A percentile compares a stretch with the other conserved stretches of the same genome.
phyloP scores from a whole-genome alignment of 1,140 invertebrate species.

The Drosophila melanogaster region DNA sequence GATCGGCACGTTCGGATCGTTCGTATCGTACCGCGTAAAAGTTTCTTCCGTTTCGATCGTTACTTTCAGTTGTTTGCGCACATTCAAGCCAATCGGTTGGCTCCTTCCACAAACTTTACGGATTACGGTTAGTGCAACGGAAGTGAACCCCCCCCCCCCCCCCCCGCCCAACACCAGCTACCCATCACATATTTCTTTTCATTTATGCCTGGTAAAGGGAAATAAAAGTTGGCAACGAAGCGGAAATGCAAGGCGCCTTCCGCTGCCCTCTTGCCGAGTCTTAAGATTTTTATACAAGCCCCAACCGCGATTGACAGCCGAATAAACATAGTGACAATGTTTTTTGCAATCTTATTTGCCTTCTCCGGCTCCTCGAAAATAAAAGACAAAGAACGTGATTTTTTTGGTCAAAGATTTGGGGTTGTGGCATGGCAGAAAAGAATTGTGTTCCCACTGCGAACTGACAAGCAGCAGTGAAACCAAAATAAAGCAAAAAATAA shows the following conservation, averaged over 20 bases:
- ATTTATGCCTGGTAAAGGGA: slow-evolving; percentile 4
- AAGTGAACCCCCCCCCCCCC: slow-evolving; percentile 35
- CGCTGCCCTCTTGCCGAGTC: not conserved
- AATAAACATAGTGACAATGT: slow-evolving; percentile 37
- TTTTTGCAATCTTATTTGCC: slow-evolving; percentile 14
- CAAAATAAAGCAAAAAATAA: slow-evolving; percentile 24
- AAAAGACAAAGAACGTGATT: slow-evolving; percentile 76
- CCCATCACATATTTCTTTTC: not conserved
- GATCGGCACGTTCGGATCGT: slow-evolving; percentile 31
- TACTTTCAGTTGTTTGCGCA: slow-evolving; percentile 77
- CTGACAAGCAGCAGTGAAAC: slow-evolving; percentile 53
- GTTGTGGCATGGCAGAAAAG: slow-evolving; percentile 40
- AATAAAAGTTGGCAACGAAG: slow-evolving; percentile 71
- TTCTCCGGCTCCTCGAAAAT: slow-evolving; percentile 18
- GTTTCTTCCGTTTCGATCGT: slow-evolving; percentile 65
- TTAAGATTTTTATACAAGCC: slow-evolving; percentile 19
- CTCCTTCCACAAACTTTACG: slow-evolving; percentile 28
- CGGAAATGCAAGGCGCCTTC: slow-evolving; percentile 67
- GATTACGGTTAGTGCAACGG: slow-evolving; percentile 67
- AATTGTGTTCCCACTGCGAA: slow-evolving; percentile 54
- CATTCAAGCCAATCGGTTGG: slow-evolving; percentile 79
- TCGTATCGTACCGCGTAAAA: slow-evolving; percentile 44
- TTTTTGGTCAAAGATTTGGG: slow-evolving; percentile 53
- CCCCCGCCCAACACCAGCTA: too few species aligned
- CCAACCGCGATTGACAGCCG: slow-evolving; percentile 25